phyloP scores from a whole-genome alignment of 2,888 invertebrate genomes.

The Eupelmus urozonus region DNA sequence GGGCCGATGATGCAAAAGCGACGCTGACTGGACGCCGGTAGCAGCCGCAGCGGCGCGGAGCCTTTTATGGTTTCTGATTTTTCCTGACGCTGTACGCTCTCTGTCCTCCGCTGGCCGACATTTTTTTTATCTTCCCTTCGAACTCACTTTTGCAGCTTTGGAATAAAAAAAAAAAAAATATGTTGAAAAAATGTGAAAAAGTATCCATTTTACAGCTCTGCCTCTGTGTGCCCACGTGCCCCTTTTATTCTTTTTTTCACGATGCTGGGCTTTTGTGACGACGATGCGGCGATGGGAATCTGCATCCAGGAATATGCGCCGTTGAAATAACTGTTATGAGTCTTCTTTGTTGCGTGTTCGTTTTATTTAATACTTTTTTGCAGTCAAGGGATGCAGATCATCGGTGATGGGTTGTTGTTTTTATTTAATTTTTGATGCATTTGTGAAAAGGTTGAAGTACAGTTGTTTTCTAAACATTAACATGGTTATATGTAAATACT shows the following conservation, averaged over 20 bases:
- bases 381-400: background rate
- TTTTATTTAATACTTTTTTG: constrained; percentile 25
- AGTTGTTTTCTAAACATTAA: too few species aligned
- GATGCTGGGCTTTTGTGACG: constrained; percentile 43
- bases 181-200: constrained; percentile 43
- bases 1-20: constrained; percentile 42
- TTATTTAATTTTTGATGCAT: too few species aligned
- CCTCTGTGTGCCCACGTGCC: background rate
- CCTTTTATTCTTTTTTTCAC: constrained; percentile 31
- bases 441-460: too few species aligned
- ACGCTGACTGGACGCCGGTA: background rate
- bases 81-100: constrained; percentile 20
- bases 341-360: constrained; percentile 32
- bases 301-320: constrained; percentile 41
- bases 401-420: background rate
- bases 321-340: constrained; percentile 29
- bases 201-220: constrained; percentile 34
- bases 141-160: constrained; percentile 45
- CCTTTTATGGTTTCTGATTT: constrained; percentile 51
- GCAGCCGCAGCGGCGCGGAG: background rate
- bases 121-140: constrained; percentile 37
- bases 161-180: constrained; percentile 35
- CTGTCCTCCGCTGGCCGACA: constrained; percentile 17
- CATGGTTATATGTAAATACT: too few species aligned
- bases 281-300: constrained; percentile 45